Percentiles rank a stretch among this genome's conserved stretches.
Conservation (phyloP, 30 jellyfish, hydroid and myxozoan genomes). For the Cassiopea andromeda region DNA sequence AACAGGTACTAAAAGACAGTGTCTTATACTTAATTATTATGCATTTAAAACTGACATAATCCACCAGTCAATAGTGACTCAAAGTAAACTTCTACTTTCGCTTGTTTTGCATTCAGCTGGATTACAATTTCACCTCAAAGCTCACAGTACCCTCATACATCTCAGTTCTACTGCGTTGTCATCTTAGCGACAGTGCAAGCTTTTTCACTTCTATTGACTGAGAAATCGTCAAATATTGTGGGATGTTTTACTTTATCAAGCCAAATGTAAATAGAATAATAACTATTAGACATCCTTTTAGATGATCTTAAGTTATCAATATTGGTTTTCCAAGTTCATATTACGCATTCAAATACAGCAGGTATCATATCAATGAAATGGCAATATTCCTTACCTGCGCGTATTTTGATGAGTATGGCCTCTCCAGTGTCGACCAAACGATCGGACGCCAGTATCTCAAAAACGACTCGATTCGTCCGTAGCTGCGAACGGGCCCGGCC, state of each 20-base stretch:
- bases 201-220: too few species aligned
- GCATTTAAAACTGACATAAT: too few species aligned
- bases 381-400: constrained; percentile 88
- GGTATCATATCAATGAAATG: background rate
- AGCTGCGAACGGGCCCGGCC: constrained; percentile 39
- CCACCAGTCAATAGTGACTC: too few species aligned
- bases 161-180: too few species aligned
- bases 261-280: background rate
- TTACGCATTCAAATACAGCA: constrained; percentile 5
- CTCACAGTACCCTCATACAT: too few species aligned
- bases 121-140: too few species aligned
- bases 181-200: too few species aligned
- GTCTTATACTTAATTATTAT: too few species aligned
- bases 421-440: constrained; percentile 89
- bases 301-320: background rate
- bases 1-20: too few species aligned
- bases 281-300: background rate
- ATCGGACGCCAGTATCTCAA: constrained; percentile 67
- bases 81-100: too few species aligned
- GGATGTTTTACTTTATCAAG: background rate
- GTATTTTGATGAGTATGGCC: constrained; percentile 86
- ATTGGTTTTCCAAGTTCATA: background rate
- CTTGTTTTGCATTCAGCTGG: too few species aligned
- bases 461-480: constrained; percentile 50
- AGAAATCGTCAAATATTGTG: too few species aligned